phyloP scores from a whole-genome alignment of 37 sponge, comb jelly and placozoan genomes.

The Oopsacas minuta region DNA sequence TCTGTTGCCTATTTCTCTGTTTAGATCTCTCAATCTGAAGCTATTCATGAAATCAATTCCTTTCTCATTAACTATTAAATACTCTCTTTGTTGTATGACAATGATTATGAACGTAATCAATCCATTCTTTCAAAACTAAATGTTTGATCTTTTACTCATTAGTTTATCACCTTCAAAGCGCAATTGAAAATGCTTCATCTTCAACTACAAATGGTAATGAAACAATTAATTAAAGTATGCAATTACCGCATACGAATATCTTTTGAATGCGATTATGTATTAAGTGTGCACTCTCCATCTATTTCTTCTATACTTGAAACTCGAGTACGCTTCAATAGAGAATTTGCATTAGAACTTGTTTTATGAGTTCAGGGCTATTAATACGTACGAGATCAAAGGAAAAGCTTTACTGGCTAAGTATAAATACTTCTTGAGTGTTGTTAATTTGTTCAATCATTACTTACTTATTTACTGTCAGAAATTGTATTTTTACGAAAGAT shows the following conservation, averaged over 20 bases:
- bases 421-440: not conserved
- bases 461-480: no score
- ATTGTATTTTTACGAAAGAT: not conserved
- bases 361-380: not conserved
- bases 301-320: conserved; percentile 6
- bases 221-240: not conserved
- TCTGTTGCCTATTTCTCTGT: no score
- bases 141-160: not conserved
- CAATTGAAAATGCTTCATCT: not conserved
- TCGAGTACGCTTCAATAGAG: not conserved
- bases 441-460: no score
- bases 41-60: not conserved
- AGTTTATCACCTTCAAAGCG: conserved; percentile 9
- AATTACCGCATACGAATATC: not conserved
- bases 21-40: no score
- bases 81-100: not conserved
- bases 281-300: not conserved
- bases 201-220: no score
- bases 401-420: not conserved
- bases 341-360: not conserved
- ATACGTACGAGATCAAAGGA: not conserved
- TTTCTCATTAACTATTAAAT: no score
- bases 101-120: not conserved
- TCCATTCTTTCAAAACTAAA: not conserved
- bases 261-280: not conserved